Evolutionary conservation across 2,888 invertebrate genomes (phyloP).

Genomic region (Subacronicta megacephala): DNA sequence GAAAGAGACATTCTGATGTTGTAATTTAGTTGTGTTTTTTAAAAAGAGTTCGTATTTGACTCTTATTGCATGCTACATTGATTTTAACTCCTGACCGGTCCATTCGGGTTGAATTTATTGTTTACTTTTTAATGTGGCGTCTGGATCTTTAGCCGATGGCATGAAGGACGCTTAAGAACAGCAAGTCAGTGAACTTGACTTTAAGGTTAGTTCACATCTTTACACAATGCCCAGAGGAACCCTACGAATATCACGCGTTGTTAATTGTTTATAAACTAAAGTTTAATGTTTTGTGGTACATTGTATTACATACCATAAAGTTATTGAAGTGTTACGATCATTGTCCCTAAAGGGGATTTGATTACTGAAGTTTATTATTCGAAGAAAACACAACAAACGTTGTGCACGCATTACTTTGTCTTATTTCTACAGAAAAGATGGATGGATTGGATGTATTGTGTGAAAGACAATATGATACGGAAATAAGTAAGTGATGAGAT

Average conservation of each 20-base stretch:
- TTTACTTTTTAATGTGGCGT: conserved; percentile 35
- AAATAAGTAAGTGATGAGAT: no score
- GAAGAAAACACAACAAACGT: no score
- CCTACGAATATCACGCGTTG: not conserved
- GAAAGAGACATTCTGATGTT: no score
- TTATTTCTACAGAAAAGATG: no score
- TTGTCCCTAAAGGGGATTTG: not conserved
- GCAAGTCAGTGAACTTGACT: conserved; percentile 26
- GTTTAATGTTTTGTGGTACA: not conserved
- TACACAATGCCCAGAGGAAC: conserved; percentile 2
- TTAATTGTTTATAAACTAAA: conserved; percentile 5
- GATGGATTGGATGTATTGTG: no score
- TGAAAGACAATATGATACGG: no score
- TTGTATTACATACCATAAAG: not conserved
- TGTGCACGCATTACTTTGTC: no score
- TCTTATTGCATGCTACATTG: conserved; percentile 28
- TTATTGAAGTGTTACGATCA: not conserved
- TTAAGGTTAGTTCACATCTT: conserved; percentile 1
- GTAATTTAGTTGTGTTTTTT: not conserved
- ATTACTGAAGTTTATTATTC: not conserved
- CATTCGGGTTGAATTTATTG: conserved; percentile 32
- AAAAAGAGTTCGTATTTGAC: not conserved
- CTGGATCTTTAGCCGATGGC: conserved; percentile 8
- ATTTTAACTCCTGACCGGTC: conserved; percentile 31
- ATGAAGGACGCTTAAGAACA: conserved; percentile 3